A percentile compares a stretch with the other conserved stretches of the same genome.
Conservation (phyloP, 2,113 vertebrate genomes). For the Ceyx cyanopectus region DNA sequence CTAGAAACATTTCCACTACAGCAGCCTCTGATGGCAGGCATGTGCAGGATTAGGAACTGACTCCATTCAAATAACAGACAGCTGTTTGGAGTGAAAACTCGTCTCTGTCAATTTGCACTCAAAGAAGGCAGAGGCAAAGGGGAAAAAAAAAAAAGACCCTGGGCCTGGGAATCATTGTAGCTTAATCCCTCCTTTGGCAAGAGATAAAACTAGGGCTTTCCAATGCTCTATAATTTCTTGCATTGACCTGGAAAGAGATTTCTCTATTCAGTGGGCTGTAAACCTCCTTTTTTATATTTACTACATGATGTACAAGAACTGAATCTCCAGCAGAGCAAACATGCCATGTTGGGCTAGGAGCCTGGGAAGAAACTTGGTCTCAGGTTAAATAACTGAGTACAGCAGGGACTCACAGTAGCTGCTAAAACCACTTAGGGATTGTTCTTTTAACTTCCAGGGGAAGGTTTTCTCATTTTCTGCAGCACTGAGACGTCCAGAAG, state of each 20-base stretch:
- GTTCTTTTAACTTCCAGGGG: constrained; percentile 30
- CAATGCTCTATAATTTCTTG: constrained; percentile 71
- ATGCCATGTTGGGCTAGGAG: constrained; percentile 42
- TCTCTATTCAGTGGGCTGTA: constrained; percentile 69
- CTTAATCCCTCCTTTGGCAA: constrained; percentile 76
- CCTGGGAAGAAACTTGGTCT: constrained; percentile 62
- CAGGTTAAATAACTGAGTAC: constrained; percentile 52
- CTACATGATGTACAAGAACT: constrained; percentile 63
- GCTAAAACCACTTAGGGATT: constrained; percentile 34
- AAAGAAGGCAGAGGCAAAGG: constrained; percentile 65
- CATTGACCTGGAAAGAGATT: constrained; percentile 75
- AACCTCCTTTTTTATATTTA: constrained; percentile 71
- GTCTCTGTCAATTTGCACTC: constrained; percentile 70
- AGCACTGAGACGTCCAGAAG: neutral
- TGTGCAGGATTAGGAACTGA: constrained; percentile 73
- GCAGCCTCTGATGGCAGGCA: constrained; percentile 71
- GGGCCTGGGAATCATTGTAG: constrained; percentile 74
- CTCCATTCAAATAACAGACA: constrained; percentile 76
- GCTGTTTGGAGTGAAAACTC: constrained; percentile 74
- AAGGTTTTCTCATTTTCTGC: constrained; percentile 45
- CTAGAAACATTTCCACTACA: constrained; percentile 74
- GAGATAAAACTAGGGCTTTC: constrained; percentile 75
- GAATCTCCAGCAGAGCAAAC: constrained; percentile 70
- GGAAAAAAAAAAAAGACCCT: neutral
- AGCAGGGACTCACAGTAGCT: constrained; percentile 9